Conservation (phyloP, 2,113 vertebrate genomes). For the Thermophis baileyi region DNA sequence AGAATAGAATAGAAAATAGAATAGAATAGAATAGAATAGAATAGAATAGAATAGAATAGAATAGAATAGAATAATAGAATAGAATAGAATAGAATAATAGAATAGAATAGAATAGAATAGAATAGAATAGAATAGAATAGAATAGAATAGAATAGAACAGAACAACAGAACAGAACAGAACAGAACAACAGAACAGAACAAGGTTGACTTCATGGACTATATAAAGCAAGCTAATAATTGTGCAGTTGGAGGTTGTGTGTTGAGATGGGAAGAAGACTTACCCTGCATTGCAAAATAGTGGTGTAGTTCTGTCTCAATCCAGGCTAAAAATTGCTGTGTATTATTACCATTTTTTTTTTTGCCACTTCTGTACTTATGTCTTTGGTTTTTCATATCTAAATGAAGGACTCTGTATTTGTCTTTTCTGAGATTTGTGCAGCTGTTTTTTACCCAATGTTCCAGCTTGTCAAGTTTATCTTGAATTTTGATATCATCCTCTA, state of each 20-base stretch:
- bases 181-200: rapidly evolving
- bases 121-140: too few species aligned
- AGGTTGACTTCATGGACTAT: not conserved
- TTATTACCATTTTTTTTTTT: not conserved
- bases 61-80: too few species aligned
- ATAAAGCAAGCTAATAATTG: not conserved
- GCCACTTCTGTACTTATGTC: not conserved
- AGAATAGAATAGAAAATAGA: too few species aligned
- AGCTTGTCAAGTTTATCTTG: not conserved
- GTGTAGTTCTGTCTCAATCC: not conserved
- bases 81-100: too few species aligned
- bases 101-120: too few species aligned
- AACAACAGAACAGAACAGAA: too few species aligned
- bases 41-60: too few species aligned
- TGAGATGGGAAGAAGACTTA: not conserved
- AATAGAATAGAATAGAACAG: too few species aligned
- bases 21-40: too few species aligned
- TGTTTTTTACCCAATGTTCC: not conserved
- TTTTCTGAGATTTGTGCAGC: not conserved
- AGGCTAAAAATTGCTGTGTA: not conserved
- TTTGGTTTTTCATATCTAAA: not conserved
- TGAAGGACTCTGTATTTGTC: not conserved
- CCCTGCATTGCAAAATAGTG: not conserved
- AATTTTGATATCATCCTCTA: not conserved
- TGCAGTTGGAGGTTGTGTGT: not conserved